Evolutionary conservation across 2,888 invertebrate species (phyloP).

Genomic region (Andrena flavipes): DNA sequence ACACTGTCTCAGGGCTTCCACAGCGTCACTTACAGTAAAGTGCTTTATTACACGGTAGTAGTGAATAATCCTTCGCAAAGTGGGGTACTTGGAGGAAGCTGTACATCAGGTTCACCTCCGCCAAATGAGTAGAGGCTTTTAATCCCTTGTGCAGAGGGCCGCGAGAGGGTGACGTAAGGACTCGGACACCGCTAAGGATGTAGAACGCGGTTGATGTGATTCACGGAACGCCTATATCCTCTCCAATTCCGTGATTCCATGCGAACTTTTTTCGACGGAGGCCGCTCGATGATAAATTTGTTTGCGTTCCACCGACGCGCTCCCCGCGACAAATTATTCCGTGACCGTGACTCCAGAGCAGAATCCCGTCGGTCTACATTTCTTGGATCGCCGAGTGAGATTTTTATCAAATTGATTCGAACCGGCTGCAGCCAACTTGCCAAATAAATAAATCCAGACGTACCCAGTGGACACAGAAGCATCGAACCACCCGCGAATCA

Average conservation of each 20-base stretch:
- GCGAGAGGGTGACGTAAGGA: too few species aligned
- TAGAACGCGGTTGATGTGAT: neutral
- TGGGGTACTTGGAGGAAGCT: slow-evolving; percentile 9
- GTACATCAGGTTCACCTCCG: slow-evolving; percentile 15
- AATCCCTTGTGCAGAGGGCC: too few species aligned
- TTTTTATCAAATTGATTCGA: slow-evolving; percentile 21
- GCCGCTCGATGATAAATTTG: slow-evolving; percentile 23
- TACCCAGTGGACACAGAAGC: neutral
- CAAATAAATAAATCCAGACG: slow-evolving; percentile 23
- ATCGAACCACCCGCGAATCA: neutral
- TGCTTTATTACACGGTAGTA: slow-evolving; percentile 6
- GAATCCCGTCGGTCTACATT: neutral
- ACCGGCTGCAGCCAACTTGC: neutral
- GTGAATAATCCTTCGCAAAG: slow-evolving; percentile 5
- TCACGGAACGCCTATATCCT: neutral
- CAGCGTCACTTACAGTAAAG: neutral
- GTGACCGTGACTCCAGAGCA: neutral
- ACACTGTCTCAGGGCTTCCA: neutral
- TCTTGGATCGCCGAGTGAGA: neutral
- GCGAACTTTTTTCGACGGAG: neutral
- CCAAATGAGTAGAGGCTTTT: slow-evolving; percentile 4
- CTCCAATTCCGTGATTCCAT: neutral
- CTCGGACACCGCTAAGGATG: neutral
- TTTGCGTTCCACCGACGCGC: slow-evolving; percentile 10
- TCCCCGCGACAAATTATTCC: neutral